Evolutionary conservation across 2,888 invertebrate genomes (phyloP).

Genomic region (Erannis defoliaria): DNA sequence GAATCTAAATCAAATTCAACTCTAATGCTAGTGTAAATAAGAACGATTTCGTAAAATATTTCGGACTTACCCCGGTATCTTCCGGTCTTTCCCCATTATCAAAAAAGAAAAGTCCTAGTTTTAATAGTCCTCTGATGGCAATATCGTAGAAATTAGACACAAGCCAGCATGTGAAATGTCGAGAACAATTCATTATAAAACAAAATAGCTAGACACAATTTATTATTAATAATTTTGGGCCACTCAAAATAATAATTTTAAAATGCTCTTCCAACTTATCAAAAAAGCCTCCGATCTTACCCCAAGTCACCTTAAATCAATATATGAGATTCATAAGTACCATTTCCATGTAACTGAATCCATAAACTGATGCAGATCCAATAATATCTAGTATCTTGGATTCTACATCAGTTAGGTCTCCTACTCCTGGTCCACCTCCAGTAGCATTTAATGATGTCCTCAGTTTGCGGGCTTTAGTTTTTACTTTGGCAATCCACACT

Average conservation of each 20-base stretch:
- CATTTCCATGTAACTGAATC: too few species aligned
- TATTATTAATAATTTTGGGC: background rate
- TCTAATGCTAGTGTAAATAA: background rate
- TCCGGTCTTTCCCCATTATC: background rate
- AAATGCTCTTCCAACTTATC: background rate
- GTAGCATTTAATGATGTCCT: too few species aligned
- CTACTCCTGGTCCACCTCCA: too few species aligned
- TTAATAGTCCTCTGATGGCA: background rate
- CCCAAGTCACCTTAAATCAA: background rate
- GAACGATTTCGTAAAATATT: background rate
- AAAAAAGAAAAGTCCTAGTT: background rate
- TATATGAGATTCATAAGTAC: too few species aligned
- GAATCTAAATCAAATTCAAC: background rate
- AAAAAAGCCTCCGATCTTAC: background rate
- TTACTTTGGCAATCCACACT: too few species aligned
- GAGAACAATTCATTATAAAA: background rate
- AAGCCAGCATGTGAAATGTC: background rate
- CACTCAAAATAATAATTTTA: background rate
- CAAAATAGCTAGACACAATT: background rate
- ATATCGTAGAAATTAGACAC: background rate
- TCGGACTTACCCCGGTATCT: constrained; percentile 1
- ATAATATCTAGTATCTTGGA: too few species aligned
- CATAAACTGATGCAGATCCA: too few species aligned
- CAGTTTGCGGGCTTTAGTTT: too few species aligned
- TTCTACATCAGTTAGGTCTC: too few species aligned